These are phyloP conservation scores for Tanypteryx hageni DNA, from an alignment of 2,888 invertebrate genomes.

Conservation along the genomic window DNA sequence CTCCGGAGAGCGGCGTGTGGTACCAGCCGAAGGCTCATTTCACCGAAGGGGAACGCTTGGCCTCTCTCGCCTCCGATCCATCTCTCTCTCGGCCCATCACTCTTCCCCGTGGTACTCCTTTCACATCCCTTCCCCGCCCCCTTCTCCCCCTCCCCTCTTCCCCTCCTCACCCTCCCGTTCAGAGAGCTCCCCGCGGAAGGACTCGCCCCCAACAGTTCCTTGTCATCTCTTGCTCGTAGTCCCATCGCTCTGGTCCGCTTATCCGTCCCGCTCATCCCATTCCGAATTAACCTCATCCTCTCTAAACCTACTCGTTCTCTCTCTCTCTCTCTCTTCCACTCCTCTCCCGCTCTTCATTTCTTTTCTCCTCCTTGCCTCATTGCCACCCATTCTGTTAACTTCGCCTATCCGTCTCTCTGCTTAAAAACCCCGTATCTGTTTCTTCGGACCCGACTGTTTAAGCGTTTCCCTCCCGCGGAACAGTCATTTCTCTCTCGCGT, in stretches of 20 bases:
- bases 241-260: constrained; percentile 60
- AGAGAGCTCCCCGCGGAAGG: constrained; percentile 11
- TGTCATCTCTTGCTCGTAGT: constrained; percentile 61
- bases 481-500: constrained; percentile 56
- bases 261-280: constrained; percentile 47
- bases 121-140: background rate
- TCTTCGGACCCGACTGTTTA: background rate
- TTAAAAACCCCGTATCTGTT: constrained; percentile 62
- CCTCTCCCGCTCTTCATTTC: background rate
- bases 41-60: constrained; percentile 51
- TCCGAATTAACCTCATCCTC: background rate
- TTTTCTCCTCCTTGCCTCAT: constrained; percentile 19
- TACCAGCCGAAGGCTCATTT: constrained; percentile 60
- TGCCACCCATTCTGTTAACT: constrained; percentile 57
- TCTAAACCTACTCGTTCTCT: background rate
- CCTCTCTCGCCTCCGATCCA: constrained; percentile 46
- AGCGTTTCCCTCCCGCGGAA: constrained; percentile 6
- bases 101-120: background rate
- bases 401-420: constrained; percentile 51
- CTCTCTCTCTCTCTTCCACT: background rate
- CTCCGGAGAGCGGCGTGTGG: constrained; percentile 32
- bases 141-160: background rate
- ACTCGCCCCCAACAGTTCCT: constrained; percentile 58
- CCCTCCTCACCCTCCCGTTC: background rate
- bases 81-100: constrained; percentile 34